Evolutionary conservation across 2,797 vertebrate species (phyloP).

Genomic region (Rallus crepitans): DNA sequence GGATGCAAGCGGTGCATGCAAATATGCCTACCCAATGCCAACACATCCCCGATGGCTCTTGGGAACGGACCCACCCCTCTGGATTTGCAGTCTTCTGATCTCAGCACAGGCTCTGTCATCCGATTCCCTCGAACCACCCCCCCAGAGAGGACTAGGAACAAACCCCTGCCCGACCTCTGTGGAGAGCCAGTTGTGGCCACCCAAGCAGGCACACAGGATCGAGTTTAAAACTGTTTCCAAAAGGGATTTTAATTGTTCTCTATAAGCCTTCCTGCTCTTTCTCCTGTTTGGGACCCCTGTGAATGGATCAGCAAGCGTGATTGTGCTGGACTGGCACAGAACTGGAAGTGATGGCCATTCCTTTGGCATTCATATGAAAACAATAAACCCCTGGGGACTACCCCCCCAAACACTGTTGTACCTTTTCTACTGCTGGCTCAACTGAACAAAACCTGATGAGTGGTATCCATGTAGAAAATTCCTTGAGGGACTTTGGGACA

Average conservation of each 20-base stretch:
- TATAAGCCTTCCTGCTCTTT: background rate
- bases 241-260: background rate
- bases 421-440: background rate
- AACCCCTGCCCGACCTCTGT: accelerated
- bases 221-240: background rate
- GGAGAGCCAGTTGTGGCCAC: background rate
- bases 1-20: background rate
- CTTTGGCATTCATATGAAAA: background rate
- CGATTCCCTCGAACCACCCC: background rate
- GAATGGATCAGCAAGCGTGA: background rate
- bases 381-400: background rate
- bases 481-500: background rate
- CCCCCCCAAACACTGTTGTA: background rate
- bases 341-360: background rate
- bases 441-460: background rate
- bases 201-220: background rate
- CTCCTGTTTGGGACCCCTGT: background rate
- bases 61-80: background rate
- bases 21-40: background rate
- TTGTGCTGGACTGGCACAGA: background rate
- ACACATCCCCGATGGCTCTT: background rate
- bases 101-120: background rate
- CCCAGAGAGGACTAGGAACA: accelerated
- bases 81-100: background rate
- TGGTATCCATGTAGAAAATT: background rate